Percentiles rank a stretch among this genome's conserved stretches.
phyloP scores from a whole-genome alignment of 2,113 vertebrate genomes.

The Vireo altiloquus region DNA sequence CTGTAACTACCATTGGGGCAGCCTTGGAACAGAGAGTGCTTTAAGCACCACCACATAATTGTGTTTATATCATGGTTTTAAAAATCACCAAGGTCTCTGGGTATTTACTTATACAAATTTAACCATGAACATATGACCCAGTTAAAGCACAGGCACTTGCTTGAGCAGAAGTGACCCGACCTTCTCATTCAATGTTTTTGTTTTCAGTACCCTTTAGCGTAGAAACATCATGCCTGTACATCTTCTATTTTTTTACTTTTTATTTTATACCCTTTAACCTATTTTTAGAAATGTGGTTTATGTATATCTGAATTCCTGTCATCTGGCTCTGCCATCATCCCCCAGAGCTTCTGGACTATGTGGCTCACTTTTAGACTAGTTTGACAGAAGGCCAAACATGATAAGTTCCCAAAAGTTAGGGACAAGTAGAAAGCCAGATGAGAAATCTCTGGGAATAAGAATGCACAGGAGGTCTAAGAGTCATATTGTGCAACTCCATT shows the following conservation, averaged over 20 bases:
- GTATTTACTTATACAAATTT: background rate
- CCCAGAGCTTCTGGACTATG: slow-evolving; percentile 17
- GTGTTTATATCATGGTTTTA: background rate
- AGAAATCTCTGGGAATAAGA: slow-evolving; percentile 37
- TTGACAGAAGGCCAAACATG: slow-evolving; percentile 38
- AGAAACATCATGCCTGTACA: background rate
- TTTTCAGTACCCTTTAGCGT: background rate
- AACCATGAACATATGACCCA: background rate
- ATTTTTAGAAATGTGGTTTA: slow-evolving; percentile 10
- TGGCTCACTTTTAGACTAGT: slow-evolving; percentile 1
- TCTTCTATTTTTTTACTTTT: background rate
- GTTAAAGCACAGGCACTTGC: background rate
- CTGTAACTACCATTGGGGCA: background rate
- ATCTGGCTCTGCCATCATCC: background rate
- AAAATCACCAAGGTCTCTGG: background rate
- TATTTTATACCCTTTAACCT: background rate
- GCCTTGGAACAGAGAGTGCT: background rate
- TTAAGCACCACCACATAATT: background rate
- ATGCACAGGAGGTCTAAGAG: background rate
- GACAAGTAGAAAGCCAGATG: slow-evolving; percentile 38
- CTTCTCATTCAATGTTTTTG: background rate
- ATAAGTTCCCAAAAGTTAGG: slow-evolving; percentile 35
- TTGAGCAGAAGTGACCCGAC: background rate
- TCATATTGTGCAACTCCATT: background rate
- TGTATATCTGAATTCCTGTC: slow-evolving; percentile 4